Conservation (phyloP, 1,140 invertebrate genomes). For the Drosophila lowei region DNA sequence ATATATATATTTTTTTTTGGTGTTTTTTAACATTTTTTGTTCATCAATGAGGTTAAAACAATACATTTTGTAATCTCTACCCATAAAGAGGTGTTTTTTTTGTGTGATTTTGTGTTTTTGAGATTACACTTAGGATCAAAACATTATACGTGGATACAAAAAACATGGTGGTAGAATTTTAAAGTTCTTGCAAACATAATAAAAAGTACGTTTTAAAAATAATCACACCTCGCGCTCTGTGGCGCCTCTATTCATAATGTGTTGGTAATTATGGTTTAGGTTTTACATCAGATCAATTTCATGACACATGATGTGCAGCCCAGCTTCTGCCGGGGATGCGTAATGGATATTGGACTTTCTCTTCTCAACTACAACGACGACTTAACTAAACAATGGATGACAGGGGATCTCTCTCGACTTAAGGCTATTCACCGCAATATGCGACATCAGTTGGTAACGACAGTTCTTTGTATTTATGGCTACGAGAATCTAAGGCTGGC, state of each 20-base stretch:
- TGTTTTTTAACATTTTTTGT: conserved; percentile 52
- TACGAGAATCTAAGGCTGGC: conserved; percentile 57
- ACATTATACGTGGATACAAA: conserved; percentile 48
- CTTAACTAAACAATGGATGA: conserved; percentile 58
- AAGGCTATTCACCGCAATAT: conserved; percentile 55
- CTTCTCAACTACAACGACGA: conserved; percentile 60
- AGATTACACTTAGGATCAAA: conserved; percentile 60
- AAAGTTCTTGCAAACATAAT: conserved; percentile 65
- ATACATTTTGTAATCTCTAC: conserved; percentile 38
- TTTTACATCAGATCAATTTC: conserved; percentile 23
- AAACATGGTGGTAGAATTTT: conserved; percentile 51
- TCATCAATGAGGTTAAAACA: conserved; percentile 43
- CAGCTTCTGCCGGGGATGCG: conserved; percentile 4
- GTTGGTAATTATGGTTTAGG: conserved; percentile 27
- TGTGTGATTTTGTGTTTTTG: conserved; percentile 17
- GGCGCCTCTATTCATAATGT: conserved; percentile 28
- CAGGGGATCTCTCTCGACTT: conserved; percentile 37
- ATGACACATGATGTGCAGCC: too few relatives aligned
- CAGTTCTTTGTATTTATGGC: conserved; percentile 53
- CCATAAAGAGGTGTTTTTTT: conserved; percentile 8
- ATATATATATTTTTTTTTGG: conserved; percentile 46
- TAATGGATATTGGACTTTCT: conserved; percentile 45
- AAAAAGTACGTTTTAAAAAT: conserved; percentile 42
- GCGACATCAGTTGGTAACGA: conserved; percentile 61
- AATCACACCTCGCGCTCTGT: conserved; percentile 23